Evolutionary conservation across 2,888 invertebrate genomes (phyloP), one percentile per base, ranked within the genome.

Genomic region (Dicyrtoma fusca): DNA sequence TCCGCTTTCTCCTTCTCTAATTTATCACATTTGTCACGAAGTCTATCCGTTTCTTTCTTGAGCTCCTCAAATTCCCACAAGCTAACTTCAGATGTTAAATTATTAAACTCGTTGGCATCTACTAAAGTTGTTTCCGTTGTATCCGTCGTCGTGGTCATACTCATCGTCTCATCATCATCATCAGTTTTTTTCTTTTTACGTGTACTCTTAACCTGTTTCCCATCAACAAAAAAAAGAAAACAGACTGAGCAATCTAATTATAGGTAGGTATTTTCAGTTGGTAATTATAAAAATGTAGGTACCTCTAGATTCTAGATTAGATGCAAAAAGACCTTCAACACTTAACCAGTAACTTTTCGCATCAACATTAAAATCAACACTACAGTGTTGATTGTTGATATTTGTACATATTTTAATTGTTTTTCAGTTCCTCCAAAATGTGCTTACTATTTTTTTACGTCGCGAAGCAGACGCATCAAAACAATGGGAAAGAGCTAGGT

Each of bases 1-100:
- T 94, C 94, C 82, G 91, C 92, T 83, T 94, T 94, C 82, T 94
- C 94, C 77, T 92, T 90, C 83, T 95, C 94, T 8, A 92, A 88
- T 80, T 90, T 87, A 81, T 93, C 92, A 81, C 93, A 94, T 80
- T 80, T 80, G 62, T 78, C 78, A 14, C 75, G 69, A 23, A 80
- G 78, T 61, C 80, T 73, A 19, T 77, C 78, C 23, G 75, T 72
- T 71, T 80, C 80, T 62, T 68, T 76, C 51, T 80, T 80, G 72
- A 79, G 72, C 21, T 79, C 80, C 55, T 80, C 80, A 45, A 75
- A 76, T 65, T 80, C 80, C 78, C 78, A 79, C 10, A 76, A 77
- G 44, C 77, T 77, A 72, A 80, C 70, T 55, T 77, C 79, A 1
- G 74, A 71, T 1, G 69, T 72, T 26, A 59, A 49, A 44, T 57